Percentiles rank a stretch among this genome's conserved stretches.
Conservation (phyloP, 2,888 invertebrate genomes). For the Electrophaes corylata region DNA sequence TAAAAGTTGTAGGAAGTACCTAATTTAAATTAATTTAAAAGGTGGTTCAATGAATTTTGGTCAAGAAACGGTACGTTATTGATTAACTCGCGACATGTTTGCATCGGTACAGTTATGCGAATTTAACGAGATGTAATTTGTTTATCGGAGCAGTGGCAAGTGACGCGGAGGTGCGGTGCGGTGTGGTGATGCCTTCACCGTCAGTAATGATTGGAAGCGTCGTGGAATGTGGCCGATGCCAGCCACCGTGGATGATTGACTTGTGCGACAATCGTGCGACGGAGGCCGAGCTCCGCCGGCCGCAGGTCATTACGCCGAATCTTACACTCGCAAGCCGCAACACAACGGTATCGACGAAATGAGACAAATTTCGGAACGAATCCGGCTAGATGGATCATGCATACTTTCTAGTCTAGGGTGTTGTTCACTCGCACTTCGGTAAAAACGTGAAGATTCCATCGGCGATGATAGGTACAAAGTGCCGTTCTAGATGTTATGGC, state of each 20-base stretch:
- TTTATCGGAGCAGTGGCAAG: conserved; percentile 40
- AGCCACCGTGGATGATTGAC: conserved; percentile 54
- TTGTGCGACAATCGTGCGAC: conserved; percentile 58
- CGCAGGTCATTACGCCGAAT: conserved; percentile 44
- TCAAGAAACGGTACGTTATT: conserved; percentile 33
- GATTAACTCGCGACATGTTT: conserved; percentile 40
- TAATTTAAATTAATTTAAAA: conserved; percentile 12
- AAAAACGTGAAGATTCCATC: conserved; percentile 30
- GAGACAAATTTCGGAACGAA: conserved; percentile 54
- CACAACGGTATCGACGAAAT: conserved; percentile 61
- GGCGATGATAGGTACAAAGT: conserved; percentile 29
- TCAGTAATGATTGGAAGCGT: conserved; percentile 31
- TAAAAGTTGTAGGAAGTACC: conserved; percentile 8
- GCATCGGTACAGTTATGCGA: conserved; percentile 46
- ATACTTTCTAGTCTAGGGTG: conserved; percentile 38
- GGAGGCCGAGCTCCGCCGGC: conserved; percentile 49
- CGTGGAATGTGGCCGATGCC: conserved; percentile 48
- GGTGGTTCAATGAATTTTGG: conserved; percentile 12
- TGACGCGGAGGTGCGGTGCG: conserved; percentile 10
- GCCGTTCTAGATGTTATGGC: conserved; percentile 35
- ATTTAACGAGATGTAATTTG: conserved; percentile 50
- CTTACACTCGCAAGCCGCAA: conserved; percentile 40
- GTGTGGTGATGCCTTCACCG: not conserved
- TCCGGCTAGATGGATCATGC: conserved; percentile 48
- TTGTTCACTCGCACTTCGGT: conserved; percentile 32